Percentiles rank a stretch among this genome's conserved stretches.
These are phyloP conservation scores for Myotis yumanensis DNA, from an alignment of 2,113 vertebrate species.

Conservation along the genomic window DNA sequence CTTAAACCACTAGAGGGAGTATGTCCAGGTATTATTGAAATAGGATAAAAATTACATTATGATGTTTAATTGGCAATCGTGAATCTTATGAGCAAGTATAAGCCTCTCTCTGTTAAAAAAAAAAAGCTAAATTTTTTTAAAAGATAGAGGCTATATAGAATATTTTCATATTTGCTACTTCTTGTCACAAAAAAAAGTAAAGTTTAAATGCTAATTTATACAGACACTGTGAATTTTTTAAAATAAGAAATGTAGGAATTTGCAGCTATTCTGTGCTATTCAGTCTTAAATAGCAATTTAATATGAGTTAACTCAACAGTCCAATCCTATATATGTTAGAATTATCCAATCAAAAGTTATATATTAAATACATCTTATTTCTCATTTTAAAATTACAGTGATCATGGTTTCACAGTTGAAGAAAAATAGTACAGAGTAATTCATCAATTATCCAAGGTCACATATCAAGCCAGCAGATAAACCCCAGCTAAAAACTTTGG, in stretches of 20 bases:
- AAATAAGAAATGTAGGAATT: background rate
- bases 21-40: background rate
- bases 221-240: background rate
- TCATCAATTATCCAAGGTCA: background rate
- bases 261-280: background rate
- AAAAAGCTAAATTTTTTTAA: background rate
- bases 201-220: background rate
- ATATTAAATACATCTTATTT: background rate
- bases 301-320: background rate
- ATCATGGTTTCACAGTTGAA: background rate
- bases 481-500: background rate
- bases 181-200: background rate
- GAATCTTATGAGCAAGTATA: background rate
- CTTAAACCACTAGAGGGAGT: slow-evolving; percentile 71
- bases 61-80: background rate
- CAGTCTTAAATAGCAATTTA: background rate
- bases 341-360: background rate
- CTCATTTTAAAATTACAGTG: background rate
- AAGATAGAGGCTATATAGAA: background rate
- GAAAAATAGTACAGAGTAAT: background rate
- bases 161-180: background rate
- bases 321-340: slow-evolving; percentile 5
- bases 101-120: slow-evolving; percentile 3
- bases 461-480: background rate
- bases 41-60: background rate